Evolutionary conservation across 2,797 vertebrate genomes (phyloP).

Genomic region (Sebastes hubbsi): DNA sequence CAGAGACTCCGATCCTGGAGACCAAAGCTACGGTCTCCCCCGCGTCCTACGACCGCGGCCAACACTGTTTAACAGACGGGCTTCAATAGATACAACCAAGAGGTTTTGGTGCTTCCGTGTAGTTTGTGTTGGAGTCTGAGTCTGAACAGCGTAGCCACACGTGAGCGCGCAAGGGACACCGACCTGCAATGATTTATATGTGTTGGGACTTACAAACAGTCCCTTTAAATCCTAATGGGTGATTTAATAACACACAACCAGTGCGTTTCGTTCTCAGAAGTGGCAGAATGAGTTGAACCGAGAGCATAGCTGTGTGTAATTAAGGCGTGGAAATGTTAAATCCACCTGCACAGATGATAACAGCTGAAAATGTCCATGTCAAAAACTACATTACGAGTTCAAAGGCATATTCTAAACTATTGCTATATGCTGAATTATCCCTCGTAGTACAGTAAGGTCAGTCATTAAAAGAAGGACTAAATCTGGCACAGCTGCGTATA

Average conservation of each 20-base stretch:
- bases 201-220: too few species aligned
- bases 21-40: too few species aligned
- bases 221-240: not conserved
- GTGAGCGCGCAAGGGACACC: too few species aligned
- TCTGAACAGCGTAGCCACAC: too few species aligned
- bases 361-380: not conserved
- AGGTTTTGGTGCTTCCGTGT: too few species aligned
- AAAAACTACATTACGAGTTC: not conserved
- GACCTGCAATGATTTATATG: too few species aligned
- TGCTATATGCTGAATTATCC: not conserved
- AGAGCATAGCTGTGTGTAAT: not conserved
- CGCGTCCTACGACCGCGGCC: too few species aligned
- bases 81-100: accelerated
- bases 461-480: slow-evolving; percentile 7
- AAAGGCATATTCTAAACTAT: not conserved
- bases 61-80: too few species aligned
- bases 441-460: not conserved
- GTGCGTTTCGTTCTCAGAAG: not conserved
- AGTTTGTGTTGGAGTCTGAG: too few species aligned
- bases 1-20: too few species aligned
- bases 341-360: not conserved
- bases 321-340: not conserved
- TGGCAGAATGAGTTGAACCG: not conserved
- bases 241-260: not conserved
- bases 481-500: not conserved